Evolutionary conservation across 2,888 invertebrate genomes (phyloP), one percentile per base, ranked within the genome.

Genomic region (Sisyra terminalis): DNA sequence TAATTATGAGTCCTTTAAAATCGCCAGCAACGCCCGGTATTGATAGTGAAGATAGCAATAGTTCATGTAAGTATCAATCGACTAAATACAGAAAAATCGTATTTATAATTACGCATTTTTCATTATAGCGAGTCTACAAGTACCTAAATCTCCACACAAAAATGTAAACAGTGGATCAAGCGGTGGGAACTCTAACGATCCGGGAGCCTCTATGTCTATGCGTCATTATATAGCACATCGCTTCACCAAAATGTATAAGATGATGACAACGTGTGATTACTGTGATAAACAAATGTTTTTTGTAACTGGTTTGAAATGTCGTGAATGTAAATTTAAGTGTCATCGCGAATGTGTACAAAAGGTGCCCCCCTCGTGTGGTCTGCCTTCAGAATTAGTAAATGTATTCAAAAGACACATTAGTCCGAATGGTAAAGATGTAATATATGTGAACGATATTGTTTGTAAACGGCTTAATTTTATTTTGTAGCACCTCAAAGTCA

Each of bases 281-380:
- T 93, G 93, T 64, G 80, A 82, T 53, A 86, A 85, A 56, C 86
- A 84, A 61, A 84, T 88, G 75, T 78, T 86, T 51, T 80, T 86
- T 58, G 83, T 79, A 29, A 71, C 75, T 15, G 83, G 82, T 7
- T 71, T 87, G 51, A 90, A 86, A 64, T 94, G 93, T 63, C 90
- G 83, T 60, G 90, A 92, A 64, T 94, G 93, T 74, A 93, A 90
- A 69, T 92, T 87, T 58, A 86, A 80, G 53, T 86, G 84, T 58
- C 85, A 85, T 62, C 70, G 78, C 60, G 89, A 90, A 55, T 94
- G 93, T 58, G 88, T 87, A 55, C 75, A 78, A 40, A 87, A 86
- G 67, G 93, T 90, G 50, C 86, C 92, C 50, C 87, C 90, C 1
- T 87, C 89, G 30, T 96, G 96, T 64, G 89, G 88, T 18, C 65